Percentiles rank a stretch among this genome's conserved stretches.
These are phyloP conservation scores for Nannoperca australis DNA, from an alignment of 2,797 vertebrate species.

Conservation along the genomic window DNA sequence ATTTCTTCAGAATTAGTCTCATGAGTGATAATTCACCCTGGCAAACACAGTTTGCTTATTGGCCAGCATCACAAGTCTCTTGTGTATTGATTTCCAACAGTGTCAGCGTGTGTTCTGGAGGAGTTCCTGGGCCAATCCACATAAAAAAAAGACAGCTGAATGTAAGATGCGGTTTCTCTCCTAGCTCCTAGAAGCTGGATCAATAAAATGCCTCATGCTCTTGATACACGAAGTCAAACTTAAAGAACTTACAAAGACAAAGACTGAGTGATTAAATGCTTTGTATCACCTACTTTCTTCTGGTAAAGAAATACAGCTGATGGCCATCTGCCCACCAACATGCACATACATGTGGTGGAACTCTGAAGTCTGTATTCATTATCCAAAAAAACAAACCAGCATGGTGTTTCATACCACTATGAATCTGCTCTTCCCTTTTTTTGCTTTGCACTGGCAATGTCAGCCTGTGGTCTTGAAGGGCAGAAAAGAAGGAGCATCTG, in stretches of 20 bases:
- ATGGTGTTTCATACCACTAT: no score
- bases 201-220: no score
- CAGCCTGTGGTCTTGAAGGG: no score
- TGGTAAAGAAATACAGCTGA: constrained; percentile 1
- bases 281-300: background rate
- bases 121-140: background rate
- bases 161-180: background rate
- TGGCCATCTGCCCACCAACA: constrained; percentile 5
- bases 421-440: no score
- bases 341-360: background rate
- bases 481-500: no score
- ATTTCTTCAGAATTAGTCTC: background rate
- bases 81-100: background rate
- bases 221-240: background rate
- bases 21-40: background rate
- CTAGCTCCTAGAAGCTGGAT: background rate
- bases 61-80: background rate
- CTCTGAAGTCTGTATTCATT: background rate
- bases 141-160: background rate
- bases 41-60: background rate
- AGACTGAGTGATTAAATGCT: background rate
- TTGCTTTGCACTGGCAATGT: no score
- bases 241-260: background rate
- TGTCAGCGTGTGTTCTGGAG: background rate
- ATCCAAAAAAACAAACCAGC: background rate